These are phyloP conservation scores for Plodia interpunctella DNA, from an alignment of 1,140 invertebrate species.

Conservation along the genomic window DNA sequence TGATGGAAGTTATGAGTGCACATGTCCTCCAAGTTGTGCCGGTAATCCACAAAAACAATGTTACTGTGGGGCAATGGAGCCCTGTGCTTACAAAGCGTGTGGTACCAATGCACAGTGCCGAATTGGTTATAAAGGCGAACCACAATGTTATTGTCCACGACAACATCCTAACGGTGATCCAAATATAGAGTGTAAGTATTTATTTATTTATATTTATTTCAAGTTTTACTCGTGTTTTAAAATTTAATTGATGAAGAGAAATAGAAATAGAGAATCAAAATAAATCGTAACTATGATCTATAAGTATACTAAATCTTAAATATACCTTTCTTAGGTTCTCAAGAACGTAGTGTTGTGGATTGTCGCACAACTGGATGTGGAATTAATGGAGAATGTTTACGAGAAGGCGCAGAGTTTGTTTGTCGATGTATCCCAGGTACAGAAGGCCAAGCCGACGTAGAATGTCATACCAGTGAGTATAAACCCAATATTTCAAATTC, in stretches of 20 bases:
- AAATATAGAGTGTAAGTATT: constrained; percentile 86
- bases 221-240: too few relatives aligned
- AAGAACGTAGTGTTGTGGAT: constrained; percentile 82
- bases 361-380: constrained; percentile 90
- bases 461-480: constrained; percentile 88
- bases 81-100: constrained; percentile 85
- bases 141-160: constrained; percentile 90
- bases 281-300: too few relatives aligned
- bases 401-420: constrained; percentile 86
- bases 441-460: constrained; percentile 84
- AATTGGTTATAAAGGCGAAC: constrained; percentile 78
- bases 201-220: constrained; percentile 15
- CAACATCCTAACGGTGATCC: constrained; percentile 90
- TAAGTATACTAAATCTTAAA: too few relatives aligned
- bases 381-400: constrained; percentile 87
- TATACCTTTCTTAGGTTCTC: constrained; percentile 76
- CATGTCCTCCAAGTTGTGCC: constrained; percentile 86
- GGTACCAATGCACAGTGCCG: constrained; percentile 90
- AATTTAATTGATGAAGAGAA: too few relatives aligned
- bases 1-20: constrained; percentile 85
- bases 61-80: constrained; percentile 82
- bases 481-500: constrained; percentile 3
- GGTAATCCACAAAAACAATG: constrained; percentile 90
- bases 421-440: constrained; percentile 88
- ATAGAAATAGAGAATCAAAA: too few relatives aligned